phyloP scores from a whole-genome alignment of 2,888 invertebrate genomes.

The Poecilobothrus nobilitatus region DNA sequence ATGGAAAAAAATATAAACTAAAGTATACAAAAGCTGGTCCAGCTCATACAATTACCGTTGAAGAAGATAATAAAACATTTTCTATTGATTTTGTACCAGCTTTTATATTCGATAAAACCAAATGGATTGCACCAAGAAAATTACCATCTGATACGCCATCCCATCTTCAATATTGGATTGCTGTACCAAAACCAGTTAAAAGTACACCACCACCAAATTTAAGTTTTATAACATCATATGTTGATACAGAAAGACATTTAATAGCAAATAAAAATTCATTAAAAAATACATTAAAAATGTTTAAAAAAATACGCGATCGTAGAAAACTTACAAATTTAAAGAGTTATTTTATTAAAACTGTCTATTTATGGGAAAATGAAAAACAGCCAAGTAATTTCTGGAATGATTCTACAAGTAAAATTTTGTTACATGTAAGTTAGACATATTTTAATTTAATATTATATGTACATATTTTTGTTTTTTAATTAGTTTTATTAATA shows the following conservation, averaged over 20 bases:
- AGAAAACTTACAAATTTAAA: conserved; percentile 24
- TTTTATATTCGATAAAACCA: conserved; percentile 20
- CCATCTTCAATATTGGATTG: conserved; percentile 23
- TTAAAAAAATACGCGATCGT: conserved; percentile 28
- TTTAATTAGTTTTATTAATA: too few species aligned
- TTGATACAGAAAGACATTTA: conserved; percentile 25
- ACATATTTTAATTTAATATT: too few species aligned
- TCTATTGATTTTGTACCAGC: conserved; percentile 30
- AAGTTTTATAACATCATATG: conserved; percentile 26
- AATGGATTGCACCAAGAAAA: conserved; percentile 22
- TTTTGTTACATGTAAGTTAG: conserved; percentile 27
- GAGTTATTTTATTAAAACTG: conserved; percentile 30
- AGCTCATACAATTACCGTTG: conserved; percentile 26
- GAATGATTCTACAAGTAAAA: conserved; percentile 18
- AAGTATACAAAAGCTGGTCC: conserved; percentile 22
- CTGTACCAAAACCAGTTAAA: conserved; percentile 25
- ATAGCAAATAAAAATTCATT: conserved; percentile 24
- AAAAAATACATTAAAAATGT: conserved; percentile 27
- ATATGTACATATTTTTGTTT: too few species aligned
- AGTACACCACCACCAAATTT: not conserved
- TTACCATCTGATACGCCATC: conserved; percentile 15
- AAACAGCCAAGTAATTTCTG: conserved; percentile 20
- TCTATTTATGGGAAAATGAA: conserved; percentile 26
- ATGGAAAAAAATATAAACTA: conserved; percentile 19
- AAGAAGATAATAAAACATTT: conserved; percentile 19